Evolutionary conservation across 2,113 vertebrate genomes (phyloP).

Genomic region (Dicrurus megarhynchus): DNA sequence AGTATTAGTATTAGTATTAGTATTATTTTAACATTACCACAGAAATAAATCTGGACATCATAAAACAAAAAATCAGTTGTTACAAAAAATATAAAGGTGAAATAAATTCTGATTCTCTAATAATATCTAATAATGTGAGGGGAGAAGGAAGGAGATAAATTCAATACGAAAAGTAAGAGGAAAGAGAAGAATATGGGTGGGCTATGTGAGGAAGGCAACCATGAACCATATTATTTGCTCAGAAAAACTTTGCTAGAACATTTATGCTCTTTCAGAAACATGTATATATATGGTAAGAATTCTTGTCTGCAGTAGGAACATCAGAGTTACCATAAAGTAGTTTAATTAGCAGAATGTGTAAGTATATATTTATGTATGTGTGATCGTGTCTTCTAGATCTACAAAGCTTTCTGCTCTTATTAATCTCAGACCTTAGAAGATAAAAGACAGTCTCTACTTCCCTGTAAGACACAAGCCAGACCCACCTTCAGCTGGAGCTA

Average conservation of each 20-base stretch:
- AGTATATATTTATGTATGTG: not conserved
- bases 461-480: not conserved
- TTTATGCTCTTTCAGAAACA: not conserved
- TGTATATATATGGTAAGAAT: not conserved
- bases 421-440: not conserved
- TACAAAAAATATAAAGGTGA: not conserved
- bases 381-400: not conserved
- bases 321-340: not conserved
- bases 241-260: not conserved
- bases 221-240: not conserved
- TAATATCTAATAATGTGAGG: not conserved
- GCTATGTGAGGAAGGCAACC: not conserved
- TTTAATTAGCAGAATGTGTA: not conserved
- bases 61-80: not conserved
- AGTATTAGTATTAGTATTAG: too few species aligned
- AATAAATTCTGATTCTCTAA: not conserved
- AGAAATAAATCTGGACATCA: not conserved
- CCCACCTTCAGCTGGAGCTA: not conserved
- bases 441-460: not conserved
- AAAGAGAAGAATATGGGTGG: not conserved
- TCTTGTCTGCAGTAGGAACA: not conserved
- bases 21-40: not conserved
- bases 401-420: not conserved
- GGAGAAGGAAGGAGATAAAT: not conserved
- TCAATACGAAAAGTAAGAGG: not conserved